Conservation (phyloP, 2,888 invertebrate species). For the Rambutsinella grinnellia region DNA sequence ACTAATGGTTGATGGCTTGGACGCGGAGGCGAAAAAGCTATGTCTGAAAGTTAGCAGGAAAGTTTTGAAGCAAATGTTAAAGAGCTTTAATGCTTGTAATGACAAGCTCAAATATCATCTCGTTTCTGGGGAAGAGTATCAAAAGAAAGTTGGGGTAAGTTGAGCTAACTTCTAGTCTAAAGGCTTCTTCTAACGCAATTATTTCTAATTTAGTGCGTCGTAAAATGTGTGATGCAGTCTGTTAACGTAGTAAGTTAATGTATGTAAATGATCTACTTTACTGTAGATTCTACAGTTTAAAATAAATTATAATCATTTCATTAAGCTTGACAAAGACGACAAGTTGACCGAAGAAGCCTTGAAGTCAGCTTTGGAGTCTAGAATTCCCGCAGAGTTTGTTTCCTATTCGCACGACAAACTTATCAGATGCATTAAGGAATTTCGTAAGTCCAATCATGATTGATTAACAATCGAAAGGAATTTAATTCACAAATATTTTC, state of each 20-base stretch:
- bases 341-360: slow-evolving; percentile 38
- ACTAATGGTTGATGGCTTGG: slow-evolving; percentile 8
- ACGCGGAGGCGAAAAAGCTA: slow-evolving; percentile 20
- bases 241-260: slow-evolving; percentile 53
- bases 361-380: slow-evolving; percentile 38
- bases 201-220: slow-evolving; percentile 48
- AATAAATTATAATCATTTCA: not conserved
- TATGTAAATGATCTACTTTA: not conserved
- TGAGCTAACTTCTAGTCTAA: no score
- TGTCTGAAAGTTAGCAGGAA: slow-evolving; percentile 40
- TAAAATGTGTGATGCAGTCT: slow-evolving; percentile 62
- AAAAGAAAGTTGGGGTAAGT: slow-evolving; percentile 54
- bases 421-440: slow-evolving; percentile 22
- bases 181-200: not conserved
- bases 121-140: slow-evolving; percentile 52
- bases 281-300: not conserved
- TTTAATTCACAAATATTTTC: not conserved
- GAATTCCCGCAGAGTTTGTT: slow-evolving; percentile 34
- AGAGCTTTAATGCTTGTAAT: slow-evolving; percentile 48
- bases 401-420: slow-evolving; percentile 38
- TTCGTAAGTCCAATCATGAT: slow-evolving; percentile 22
- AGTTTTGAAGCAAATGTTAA: slow-evolving; percentile 45
- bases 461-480: not conserved
- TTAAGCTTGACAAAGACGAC: slow-evolving; percentile 45
- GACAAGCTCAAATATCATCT: slow-evolving; percentile 38